Evolutionary conservation across 2,113 vertebrate species (phyloP).

Genomic region (Aspiorhynchus laticeps): DNA sequence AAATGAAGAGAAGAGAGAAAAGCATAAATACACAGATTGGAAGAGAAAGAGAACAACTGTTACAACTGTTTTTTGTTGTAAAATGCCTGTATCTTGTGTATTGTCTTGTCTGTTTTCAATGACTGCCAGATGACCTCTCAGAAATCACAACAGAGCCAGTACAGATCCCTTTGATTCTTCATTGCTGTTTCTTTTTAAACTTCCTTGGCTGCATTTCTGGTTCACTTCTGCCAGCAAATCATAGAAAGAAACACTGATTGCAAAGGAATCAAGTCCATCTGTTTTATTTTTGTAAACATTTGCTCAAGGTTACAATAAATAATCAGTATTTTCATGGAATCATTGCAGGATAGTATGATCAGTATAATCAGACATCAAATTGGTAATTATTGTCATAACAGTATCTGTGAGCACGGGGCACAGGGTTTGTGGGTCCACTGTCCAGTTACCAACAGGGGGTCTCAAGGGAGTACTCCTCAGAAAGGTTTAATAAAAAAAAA

Average conservation of each 20-base stretch:
- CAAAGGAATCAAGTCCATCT: slow-evolving; percentile 6
- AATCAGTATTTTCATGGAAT: slow-evolving; percentile 3
- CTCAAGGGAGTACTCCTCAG: too few relatives aligned
- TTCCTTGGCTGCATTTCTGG: not conserved
- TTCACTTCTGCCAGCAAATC: slow-evolving; percentile 18
- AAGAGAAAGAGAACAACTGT: slow-evolving; percentile 12
- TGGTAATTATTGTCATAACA: not conserved
- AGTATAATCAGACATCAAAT: not conserved
- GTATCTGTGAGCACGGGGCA: too few relatives aligned
- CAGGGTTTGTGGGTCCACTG: not conserved
- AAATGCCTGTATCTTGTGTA: not conserved
- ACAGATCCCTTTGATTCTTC: not conserved
- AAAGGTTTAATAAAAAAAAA: too few relatives aligned
- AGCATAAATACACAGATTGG: not conserved
- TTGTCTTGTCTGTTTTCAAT: not conserved
- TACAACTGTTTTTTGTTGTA: slow-evolving; percentile 13
- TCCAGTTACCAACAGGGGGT: too few relatives aligned
- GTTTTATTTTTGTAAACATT: not conserved
- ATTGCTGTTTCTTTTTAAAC: not conserved
- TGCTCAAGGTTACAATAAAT: slow-evolving; percentile 7
- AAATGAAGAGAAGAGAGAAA: slow-evolving; percentile 13
- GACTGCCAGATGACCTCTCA: slow-evolving; percentile 7
- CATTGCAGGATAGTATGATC: not conserved
- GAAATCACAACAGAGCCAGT: not conserved
- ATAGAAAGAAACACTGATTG: not conserved